These are phyloP conservation scores for Podargus strigoides DNA, from an alignment of 2,797 vertebrate species.

Conservation along the genomic window DNA sequence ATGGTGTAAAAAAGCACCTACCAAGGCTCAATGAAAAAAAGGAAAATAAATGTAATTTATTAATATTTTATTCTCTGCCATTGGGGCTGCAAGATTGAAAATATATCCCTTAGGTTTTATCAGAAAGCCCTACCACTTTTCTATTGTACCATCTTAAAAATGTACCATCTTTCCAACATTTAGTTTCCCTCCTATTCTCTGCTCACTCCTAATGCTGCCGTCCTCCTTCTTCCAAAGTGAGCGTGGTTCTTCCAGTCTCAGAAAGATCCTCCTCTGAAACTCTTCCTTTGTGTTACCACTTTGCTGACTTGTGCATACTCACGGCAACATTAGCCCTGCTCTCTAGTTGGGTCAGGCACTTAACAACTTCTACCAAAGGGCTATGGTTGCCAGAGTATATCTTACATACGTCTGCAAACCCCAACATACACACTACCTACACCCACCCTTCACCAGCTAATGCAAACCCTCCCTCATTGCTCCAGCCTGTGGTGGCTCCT, in stretches of 20 bases:
- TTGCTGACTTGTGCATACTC: background rate
- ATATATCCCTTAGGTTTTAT: background rate
- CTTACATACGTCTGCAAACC: background rate
- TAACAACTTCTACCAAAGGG: background rate
- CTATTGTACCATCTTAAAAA: background rate
- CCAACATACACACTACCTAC: background rate
- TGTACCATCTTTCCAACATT: background rate
- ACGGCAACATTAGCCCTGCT: background rate
- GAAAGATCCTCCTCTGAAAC: background rate
- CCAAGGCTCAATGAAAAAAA: background rate
- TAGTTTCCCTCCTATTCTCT: background rate
- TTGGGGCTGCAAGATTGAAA: background rate
- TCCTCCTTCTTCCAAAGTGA: background rate
- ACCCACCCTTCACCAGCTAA: background rate
- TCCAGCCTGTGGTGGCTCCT: background rate
- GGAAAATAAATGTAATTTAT: background rate
- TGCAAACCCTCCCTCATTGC: background rate
- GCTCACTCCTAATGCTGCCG: rapidly evolving
- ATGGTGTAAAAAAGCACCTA: background rate
- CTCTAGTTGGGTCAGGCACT: background rate
- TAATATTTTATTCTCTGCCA: background rate
- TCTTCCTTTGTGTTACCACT: background rate
- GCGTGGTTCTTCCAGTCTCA: background rate
- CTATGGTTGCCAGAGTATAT: background rate
- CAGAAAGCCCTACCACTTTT: background rate